phyloP scores from a whole-genome alignment of 2,113 vertebrate species.

The Xiphias gladius region DNA sequence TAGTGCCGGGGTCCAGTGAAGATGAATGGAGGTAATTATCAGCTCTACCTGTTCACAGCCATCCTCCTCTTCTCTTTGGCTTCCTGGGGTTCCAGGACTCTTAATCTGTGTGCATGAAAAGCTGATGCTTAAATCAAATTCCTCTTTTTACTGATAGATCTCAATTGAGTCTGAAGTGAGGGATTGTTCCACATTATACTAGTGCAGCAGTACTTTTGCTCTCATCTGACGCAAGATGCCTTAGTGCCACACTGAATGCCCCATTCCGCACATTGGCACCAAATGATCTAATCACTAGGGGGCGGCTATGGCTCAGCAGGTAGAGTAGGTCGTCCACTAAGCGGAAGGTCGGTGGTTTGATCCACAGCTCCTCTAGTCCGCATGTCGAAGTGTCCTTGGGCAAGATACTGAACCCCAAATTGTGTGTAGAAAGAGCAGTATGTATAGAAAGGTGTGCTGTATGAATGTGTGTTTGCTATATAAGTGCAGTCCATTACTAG shows the following conservation, averaged over 20 bases:
- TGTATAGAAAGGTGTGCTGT: no score
- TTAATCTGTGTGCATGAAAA: slow-evolving; percentile 44
- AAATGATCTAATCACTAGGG: slow-evolving; percentile 53
- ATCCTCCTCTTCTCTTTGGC: slow-evolving; percentile 34
- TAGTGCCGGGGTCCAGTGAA: slow-evolving; percentile 77
- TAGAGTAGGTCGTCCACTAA: no score
- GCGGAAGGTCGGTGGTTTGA: no score
- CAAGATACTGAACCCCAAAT: no score
- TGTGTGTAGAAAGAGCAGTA: no score
- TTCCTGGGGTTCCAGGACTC: slow-evolving; percentile 59
- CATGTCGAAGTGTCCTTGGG: no score
- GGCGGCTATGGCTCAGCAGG: no score
- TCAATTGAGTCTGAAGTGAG: slow-evolving; percentile 41
- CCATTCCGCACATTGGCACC: slow-evolving; percentile 48
- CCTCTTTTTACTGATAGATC: slow-evolving; percentile 41
- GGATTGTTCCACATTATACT: slow-evolving; percentile 42
- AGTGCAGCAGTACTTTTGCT: slow-evolving; percentile 38
- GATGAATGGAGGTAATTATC: slow-evolving; percentile 86
- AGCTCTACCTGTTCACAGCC: slow-evolving; percentile 72
- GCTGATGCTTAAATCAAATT: slow-evolving; percentile 39
- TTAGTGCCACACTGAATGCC: slow-evolving; percentile 34
- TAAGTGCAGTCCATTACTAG: no score
- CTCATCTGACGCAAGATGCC: slow-evolving; percentile 27
- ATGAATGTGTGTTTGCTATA: no score
- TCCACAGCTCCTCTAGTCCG: no score